A percentile compares a stretch with the other conserved stretches of the same genome.
phyloP scores from a whole-genome alignment of 2,113 vertebrate species.

The Hystrix cristata region DNA sequence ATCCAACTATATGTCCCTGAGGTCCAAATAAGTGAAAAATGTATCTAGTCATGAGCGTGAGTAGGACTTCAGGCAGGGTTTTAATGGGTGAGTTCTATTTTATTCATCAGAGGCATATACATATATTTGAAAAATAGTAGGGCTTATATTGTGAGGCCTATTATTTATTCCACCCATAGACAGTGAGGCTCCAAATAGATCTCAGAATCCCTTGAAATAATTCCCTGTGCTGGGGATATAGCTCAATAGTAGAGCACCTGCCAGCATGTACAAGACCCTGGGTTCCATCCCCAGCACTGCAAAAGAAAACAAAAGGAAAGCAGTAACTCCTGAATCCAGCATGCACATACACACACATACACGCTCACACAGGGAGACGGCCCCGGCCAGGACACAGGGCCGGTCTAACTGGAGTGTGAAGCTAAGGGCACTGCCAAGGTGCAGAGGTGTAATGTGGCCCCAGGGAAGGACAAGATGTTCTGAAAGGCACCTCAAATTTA shows the following conservation, averaged over 20 bases:
- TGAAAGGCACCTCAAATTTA: background rate
- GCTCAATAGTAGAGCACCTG: background rate
- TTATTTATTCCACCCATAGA: conserved; percentile 24
- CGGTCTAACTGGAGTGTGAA: no score
- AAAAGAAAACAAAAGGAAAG: background rate
- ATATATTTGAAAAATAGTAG: background rate
- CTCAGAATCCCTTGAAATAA: conserved; percentile 19
- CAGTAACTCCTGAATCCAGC: background rate
- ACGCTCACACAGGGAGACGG: background rate
- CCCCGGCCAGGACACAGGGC: background rate
- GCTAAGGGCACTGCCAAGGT: background rate
- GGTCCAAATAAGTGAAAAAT: conserved; percentile 34
- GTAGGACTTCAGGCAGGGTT: background rate
- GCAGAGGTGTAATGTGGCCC: background rate
- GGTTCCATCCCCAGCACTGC: background rate
- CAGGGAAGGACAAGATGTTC: background rate
- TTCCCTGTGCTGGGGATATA: background rate
- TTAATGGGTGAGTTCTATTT: conserved; percentile 46
- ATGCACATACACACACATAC: no score
- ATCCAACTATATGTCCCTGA: background rate
- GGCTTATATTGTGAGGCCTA: background rate
- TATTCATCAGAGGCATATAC: background rate
- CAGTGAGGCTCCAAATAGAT: background rate
- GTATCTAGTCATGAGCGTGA: background rate
- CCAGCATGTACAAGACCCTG: background rate